Conservation (phyloP, 2,113 vertebrate species). For the Barbus barbus region DNA sequence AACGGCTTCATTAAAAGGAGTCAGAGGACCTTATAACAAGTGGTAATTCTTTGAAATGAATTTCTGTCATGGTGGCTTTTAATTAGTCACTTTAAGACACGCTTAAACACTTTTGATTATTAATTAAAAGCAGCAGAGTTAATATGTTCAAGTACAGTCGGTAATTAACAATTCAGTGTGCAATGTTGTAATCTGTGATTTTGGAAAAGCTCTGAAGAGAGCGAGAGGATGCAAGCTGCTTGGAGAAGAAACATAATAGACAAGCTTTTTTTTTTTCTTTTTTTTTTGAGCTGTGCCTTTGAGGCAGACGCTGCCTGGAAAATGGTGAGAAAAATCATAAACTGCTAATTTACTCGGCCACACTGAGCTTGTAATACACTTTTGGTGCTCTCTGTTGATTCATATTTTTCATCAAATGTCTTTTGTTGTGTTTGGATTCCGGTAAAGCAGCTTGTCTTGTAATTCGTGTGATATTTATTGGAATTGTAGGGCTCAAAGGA, state of each 20-base stretch:
- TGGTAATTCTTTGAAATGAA: conserved; percentile 49
- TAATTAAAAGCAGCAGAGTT: conserved; percentile 55
- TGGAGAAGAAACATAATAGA: background rate
- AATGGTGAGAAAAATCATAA: conserved; percentile 17
- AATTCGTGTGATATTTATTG: conserved; percentile 9
- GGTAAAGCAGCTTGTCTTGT: background rate
- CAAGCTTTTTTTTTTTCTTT: background rate
- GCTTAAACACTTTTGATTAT: conserved; percentile 61
- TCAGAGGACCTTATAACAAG: conserved; percentile 49
- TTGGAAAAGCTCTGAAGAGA: background rate
- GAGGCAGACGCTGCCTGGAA: conserved; percentile 4
- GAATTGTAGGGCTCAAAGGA: background rate
- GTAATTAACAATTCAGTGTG: conserved; percentile 53
- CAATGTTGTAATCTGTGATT: conserved; percentile 29
- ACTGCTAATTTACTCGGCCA: background rate
- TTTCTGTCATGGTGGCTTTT: conserved; percentile 56
- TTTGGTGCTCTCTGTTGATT: background rate
- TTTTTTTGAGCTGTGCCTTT: background rate
- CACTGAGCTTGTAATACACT: background rate
- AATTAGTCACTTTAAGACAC: conserved; percentile 62
- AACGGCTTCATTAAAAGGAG: conserved; percentile 38
- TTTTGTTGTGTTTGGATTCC: background rate
- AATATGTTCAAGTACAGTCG: conserved; percentile 48
- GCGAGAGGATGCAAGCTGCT: background rate
- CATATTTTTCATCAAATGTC: conserved; percentile 14